Conservation (phyloP, 1,140 invertebrate species). For the Fopius arisanus region DNA sequence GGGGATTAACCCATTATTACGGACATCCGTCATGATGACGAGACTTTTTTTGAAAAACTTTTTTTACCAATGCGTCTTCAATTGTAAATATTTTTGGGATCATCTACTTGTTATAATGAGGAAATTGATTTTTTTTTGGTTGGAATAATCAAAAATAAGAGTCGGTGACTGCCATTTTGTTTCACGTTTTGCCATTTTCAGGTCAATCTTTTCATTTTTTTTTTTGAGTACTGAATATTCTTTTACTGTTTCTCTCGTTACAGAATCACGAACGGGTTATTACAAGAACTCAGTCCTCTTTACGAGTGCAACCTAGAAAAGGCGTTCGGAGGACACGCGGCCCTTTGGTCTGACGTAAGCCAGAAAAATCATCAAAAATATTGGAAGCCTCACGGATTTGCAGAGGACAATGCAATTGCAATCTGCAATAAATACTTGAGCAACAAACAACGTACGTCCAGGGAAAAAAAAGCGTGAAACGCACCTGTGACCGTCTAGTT, state of each 20-base stretch:
- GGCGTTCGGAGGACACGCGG: constrained; percentile 44
- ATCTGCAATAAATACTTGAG: no score
- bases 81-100: no score
- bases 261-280: constrained; percentile 73
- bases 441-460: background rate
- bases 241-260: constrained; percentile 52
- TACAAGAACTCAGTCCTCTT: constrained; percentile 88
- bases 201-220: background rate
- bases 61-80: no score
- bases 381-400: background rate
- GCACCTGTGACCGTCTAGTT: background rate
- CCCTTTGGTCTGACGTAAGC: constrained; percentile 11
- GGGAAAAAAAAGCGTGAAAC: background rate
- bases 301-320: constrained; percentile 82
- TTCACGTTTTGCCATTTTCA: no score
- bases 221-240: no score
- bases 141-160: no score
- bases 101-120: no score
- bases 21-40: no score
- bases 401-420: no score
- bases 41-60: no score
- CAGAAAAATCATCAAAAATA: background rate
- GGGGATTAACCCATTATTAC: constrained; percentile 30
- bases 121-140: no score
- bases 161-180: no score